Evolutionary conservation across 2,797 vertebrate genomes (phyloP).

Genomic region (Brachymystax lenok): DNA sequence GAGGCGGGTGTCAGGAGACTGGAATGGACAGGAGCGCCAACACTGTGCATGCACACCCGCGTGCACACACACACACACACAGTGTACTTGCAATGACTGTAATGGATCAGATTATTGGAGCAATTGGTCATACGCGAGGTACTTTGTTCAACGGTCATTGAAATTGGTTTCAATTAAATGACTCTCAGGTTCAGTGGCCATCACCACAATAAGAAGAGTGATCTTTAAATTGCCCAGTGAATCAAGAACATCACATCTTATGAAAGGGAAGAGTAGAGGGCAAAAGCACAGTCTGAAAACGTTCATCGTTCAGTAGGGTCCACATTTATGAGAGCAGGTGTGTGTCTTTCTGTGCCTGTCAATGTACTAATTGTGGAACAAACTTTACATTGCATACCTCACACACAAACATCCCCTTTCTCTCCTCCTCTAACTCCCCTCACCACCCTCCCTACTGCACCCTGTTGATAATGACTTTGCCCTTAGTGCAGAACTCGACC

Average conservation of each 20-base stretch:
- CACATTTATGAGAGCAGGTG: not conserved
- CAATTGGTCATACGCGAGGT: slow-evolving; percentile 63
- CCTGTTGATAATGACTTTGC: not conserved
- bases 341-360: not conserved
- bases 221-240: slow-evolving; percentile 49
- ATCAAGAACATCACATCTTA: slow-evolving; percentile 66
- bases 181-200: slow-evolving; percentile 68
- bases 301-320: slow-evolving; percentile 39
- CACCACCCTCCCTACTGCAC: too few species aligned
- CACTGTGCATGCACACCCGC: not conserved
- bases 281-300: slow-evolving; percentile 40
- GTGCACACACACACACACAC: not conserved
- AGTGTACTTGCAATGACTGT: slow-evolving; percentile 13
- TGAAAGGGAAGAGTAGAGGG: slow-evolving; percentile 54
- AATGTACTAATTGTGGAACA: too few species aligned
- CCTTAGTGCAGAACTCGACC: not conserved
- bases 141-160: slow-evolving; percentile 52
- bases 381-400: too few species aligned
- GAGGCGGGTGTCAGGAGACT: too few species aligned
- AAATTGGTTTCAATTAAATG: slow-evolving; percentile 66
- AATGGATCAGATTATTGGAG: slow-evolving; percentile 60
- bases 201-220: slow-evolving; percentile 57
- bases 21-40: too few species aligned
- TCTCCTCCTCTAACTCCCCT: too few species aligned
- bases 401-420: too few species aligned